These are phyloP conservation scores for Tenthredo livida DNA, from an alignment of 2,888 invertebrate genomes.

Conservation along the genomic window DNA sequence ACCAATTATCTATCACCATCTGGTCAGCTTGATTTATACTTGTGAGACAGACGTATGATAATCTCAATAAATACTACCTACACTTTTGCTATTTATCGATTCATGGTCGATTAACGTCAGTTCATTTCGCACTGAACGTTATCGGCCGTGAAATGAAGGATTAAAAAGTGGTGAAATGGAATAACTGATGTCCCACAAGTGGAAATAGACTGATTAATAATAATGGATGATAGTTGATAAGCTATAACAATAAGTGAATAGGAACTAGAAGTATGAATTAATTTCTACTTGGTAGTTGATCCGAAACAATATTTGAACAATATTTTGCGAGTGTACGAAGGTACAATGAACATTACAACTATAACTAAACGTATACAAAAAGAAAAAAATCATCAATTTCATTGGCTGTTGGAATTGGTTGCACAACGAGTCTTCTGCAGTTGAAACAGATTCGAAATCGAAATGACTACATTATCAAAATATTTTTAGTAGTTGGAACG, in stretches of 20 bases:
- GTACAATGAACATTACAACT: background rate
- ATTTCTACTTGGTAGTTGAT: slow-evolving; percentile 19
- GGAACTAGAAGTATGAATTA: background rate
- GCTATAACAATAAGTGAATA: slow-evolving; percentile 7
- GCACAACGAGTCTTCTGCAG: background rate
- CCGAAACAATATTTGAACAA: background rate
- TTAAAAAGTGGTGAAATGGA: background rate
- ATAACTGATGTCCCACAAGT: background rate
- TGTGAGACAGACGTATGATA: background rate
- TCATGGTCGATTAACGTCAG: background rate
- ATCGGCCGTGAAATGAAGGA: background rate
- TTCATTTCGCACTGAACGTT: background rate
- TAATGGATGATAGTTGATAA: too few relatives aligned
- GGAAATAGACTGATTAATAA: background rate
- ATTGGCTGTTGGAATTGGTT: background rate
- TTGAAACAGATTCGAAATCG: background rate
- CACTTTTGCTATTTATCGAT: background rate
- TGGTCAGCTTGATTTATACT: background rate
- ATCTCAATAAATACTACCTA: background rate
- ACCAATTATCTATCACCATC: background rate
- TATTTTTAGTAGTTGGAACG: background rate
- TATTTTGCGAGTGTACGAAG: background rate
- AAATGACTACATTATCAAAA: background rate
- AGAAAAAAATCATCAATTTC: background rate
- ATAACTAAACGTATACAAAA: background rate